phyloP scores from a whole-genome alignment of 2,888 invertebrate species.

The Latheticus oryzae region DNA sequence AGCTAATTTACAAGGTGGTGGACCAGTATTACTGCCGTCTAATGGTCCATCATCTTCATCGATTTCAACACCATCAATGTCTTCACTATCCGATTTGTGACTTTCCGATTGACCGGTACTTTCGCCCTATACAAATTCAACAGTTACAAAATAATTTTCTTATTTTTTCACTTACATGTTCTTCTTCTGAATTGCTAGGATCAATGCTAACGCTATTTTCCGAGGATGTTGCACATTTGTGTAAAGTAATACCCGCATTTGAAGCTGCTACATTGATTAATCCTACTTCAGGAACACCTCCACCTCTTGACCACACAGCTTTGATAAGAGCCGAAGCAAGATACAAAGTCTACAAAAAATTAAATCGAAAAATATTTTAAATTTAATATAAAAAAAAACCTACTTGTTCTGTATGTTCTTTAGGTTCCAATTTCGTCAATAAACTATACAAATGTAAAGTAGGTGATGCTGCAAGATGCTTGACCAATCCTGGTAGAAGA shows the following conservation, averaged over 20 bases:
- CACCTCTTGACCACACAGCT: slow-evolving; percentile 88
- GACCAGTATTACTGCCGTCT: slow-evolving; percentile 65
- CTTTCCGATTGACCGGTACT: slow-evolving; percentile 70
- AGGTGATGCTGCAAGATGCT: slow-evolving; percentile 88
- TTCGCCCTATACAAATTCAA: slow-evolving; percentile 69
- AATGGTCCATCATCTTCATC: slow-evolving; percentile 65
- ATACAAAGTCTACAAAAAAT: slow-evolving; percentile 78
- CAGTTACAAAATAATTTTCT: slow-evolving; percentile 13
- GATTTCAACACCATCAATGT: slow-evolving; percentile 65
- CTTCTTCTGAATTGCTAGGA: slow-evolving; percentile 84
- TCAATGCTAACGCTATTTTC: slow-evolving; percentile 86
- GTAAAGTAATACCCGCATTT: slow-evolving; percentile 66
- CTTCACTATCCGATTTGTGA: slow-evolving; percentile 67
- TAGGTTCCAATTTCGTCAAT: slow-evolving; percentile 87
- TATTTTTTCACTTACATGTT: slow-evolving; percentile 65
- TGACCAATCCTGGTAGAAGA: slow-evolving; percentile 87
- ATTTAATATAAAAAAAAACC: no score
- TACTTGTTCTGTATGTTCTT: slow-evolving; percentile 92
- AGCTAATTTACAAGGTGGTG: slow-evolving; percentile 68
- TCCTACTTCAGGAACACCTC: slow-evolving; percentile 65
- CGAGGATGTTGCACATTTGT: slow-evolving; percentile 75
- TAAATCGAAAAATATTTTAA: not conserved
- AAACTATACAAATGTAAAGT: slow-evolving; percentile 89
- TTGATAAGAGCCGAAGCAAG: slow-evolving; percentile 91
- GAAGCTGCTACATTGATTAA: slow-evolving; percentile 63